Evolutionary conservation across 2,113 vertebrate species (phyloP), one percentile per base, ranked within the genome.

Genomic region (Apteryx mantelli): DNA sequence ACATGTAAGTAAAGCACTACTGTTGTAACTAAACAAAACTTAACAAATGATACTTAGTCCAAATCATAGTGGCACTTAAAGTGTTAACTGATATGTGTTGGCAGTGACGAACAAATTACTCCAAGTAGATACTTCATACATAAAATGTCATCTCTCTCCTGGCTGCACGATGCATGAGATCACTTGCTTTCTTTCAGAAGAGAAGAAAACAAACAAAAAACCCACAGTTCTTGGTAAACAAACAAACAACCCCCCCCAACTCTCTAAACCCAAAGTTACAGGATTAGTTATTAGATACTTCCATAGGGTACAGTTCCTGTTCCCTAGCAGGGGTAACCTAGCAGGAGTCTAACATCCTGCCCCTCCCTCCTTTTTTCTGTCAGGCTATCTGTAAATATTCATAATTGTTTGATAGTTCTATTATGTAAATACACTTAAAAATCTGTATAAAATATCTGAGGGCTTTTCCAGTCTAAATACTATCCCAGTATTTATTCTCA

Each of bases 381-480:
- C 75, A 89, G 40, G 55, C 50, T 81, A 10, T 11, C 78, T 28
- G 55, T 91, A 95, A 95, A 93, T 75, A 93, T 30, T 32, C 21
- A 17, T 89, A 56, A 42, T 26, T 94, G 70, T 93, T 63, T 91
- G 11, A 66, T 66, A 85, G 52, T 8, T 86, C 26, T 44, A 81
- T 81, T 86, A 91, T 42, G 66, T 81, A 95, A 96, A 91, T 53
- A 95, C 2, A 48, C 13, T 55, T 89, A 69, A 40, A 55, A 61
- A 46, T 28, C 70, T 88, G 55, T 80, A 60, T 92, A 94, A 97
- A 95, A 89, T 81, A 94, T 66, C 74, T 69, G 38, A 70, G 44
- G 82, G 30, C 36, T 80, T 86, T 85, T 81, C 66, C 26, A 94
- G 91, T 82, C 75, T 96, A 96, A 94, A 95, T 95, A 91, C 64